Base-by-base conservation (phyloP, 2,888 invertebrate genomes). In the Lissocephala sabroskyi region DNA sequence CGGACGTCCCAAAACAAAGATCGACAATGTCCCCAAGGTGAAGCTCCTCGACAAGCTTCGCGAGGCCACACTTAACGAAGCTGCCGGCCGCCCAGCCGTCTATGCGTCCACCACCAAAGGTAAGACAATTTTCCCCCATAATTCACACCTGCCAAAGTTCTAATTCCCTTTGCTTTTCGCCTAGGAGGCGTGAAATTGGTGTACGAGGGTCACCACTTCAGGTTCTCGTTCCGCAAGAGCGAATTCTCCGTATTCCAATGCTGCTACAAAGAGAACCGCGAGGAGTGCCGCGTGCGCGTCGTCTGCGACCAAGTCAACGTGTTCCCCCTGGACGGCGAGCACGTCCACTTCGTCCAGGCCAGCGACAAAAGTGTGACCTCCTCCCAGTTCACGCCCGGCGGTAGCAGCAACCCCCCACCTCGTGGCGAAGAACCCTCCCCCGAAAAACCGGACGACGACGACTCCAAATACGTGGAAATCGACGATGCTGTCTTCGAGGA, bases 81-180 rank as follows among this genome's bases (percentile, higher is more conserved):
- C 41, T 7, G 59, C 57, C 35, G 66, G 76, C 23, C 60, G 56
- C 18, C 79, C 76, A 11, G 74, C 79, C 2, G 67, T 82, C 1
- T 84, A 82, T 49, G 82, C 79, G 1, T 83, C 84, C 2, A 80
- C 84, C 1, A 82, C 83, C 1, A 83, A 82, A 51, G 84, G 71
- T 71, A 45, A 58, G 65, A 7, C 6, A 3, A n/a, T n/a, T n/a
- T n/a, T n/a, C n/a, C n/a, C n/a, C n/a, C 1, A 13, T 6, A 13
- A 32, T 16, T 35, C 52, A 62, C 61, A 16, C 32, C 7, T 35
- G 10, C 10, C n/a, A n/a, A n/a, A n/a, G n/a, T n/a, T n/a, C n/a
- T n/a, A n/a, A n/a, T n/a, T n/a, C n/a, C n/a, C 13, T 35, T 9
- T 16, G 16, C 16, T 35, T 23, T 23, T 23, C 23, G 3, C 23